A percentile compares a stretch with the other conserved stretches of the same genome.
Conservation (phyloP, 2,113 vertebrate species). For the Pelvicachromis taeniatus region DNA sequence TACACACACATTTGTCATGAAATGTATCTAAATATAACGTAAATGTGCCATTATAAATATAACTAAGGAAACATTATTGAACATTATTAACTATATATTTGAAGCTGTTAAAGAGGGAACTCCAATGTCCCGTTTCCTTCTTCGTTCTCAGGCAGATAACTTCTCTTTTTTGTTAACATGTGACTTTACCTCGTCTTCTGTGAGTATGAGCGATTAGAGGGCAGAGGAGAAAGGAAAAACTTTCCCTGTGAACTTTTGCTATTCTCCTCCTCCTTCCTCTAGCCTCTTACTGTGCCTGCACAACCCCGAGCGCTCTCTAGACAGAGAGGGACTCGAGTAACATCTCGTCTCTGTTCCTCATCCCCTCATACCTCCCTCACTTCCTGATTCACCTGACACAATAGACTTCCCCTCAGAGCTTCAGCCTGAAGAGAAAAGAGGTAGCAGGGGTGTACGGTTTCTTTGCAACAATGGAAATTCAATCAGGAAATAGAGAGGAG, state of each 20-base stretch:
- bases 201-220: constrained; percentile 49
- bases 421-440: constrained; percentile 8
- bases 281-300: neutral
- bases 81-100: neutral
- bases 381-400: constrained; percentile 19
- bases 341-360: constrained; percentile 4
- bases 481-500: constrained; percentile 75
- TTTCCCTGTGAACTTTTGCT: constrained; percentile 27
- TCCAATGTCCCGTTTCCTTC: neutral
- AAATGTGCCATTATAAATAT: neutral
- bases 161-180: neutral
- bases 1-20: neutral
- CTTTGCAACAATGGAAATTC: constrained; percentile 78
- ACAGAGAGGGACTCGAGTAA: neutral
- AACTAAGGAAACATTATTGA: neutral
- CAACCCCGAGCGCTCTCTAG: constrained; percentile 5
- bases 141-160: neutral
- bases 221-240: constrained; percentile 28
- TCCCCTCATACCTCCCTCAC: neutral
- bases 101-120: neutral
- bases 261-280: constrained; percentile 40
- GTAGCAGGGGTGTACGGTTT: constrained; percentile 54
- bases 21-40: neutral
- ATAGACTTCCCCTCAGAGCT: constrained; percentile 45
- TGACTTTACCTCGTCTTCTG: constrained; percentile 19